A percentile compares a stretch with the other conserved stretches of the same genome.
Evolutionary conservation across 2,888 invertebrate genomes (phyloP).

Genomic region (Caprella mutica): DNA sequence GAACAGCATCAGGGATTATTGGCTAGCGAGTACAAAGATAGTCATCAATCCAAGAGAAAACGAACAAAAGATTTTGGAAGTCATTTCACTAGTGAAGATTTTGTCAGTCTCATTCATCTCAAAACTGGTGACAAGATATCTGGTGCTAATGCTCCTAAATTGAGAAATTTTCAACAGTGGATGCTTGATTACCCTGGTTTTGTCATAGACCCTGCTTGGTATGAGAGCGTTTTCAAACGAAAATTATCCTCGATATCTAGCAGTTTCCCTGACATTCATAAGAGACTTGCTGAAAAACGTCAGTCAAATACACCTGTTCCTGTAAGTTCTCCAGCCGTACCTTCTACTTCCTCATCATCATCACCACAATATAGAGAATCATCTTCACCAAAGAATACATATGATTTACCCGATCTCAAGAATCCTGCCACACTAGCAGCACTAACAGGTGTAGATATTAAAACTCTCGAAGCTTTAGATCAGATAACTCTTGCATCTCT

Average conservation of each 20-base stretch:
- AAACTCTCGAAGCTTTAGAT: constrained; percentile 28
- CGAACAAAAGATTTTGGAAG: constrained; percentile 30
- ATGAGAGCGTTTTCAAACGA: constrained; percentile 63
- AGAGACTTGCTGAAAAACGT: constrained; percentile 43
- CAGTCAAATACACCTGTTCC: constrained; percentile 20
- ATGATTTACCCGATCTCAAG: constrained; percentile 29
- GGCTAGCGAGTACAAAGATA: constrained; percentile 19
- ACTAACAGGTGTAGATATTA: constrained; percentile 31
- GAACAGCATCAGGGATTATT: constrained; percentile 32
- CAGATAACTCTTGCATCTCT: constrained; percentile 28
- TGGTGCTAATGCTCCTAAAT: constrained; percentile 82
- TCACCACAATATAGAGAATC: constrained; percentile 31
- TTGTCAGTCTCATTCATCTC: constrained; percentile 20
- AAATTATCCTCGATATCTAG: constrained; percentile 11
- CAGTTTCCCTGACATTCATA: constrained; percentile 46
- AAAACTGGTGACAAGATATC: constrained; percentile 46
- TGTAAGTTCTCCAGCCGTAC: constrained; percentile 15
- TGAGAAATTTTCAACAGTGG: constrained; percentile 88
- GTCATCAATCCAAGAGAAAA: constrained; percentile 21
- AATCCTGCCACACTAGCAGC: constrained; percentile 20
- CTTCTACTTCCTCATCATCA: constrained; percentile 19
- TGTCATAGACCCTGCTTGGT: constrained; percentile 95
- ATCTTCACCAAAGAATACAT: constrained; percentile 15
- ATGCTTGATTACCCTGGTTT: constrained; percentile 91
- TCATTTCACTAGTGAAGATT: constrained; percentile 26